phyloP scores from a whole-genome alignment of 2,797 vertebrate genomes.

The Calcarius lapponicus region DNA sequence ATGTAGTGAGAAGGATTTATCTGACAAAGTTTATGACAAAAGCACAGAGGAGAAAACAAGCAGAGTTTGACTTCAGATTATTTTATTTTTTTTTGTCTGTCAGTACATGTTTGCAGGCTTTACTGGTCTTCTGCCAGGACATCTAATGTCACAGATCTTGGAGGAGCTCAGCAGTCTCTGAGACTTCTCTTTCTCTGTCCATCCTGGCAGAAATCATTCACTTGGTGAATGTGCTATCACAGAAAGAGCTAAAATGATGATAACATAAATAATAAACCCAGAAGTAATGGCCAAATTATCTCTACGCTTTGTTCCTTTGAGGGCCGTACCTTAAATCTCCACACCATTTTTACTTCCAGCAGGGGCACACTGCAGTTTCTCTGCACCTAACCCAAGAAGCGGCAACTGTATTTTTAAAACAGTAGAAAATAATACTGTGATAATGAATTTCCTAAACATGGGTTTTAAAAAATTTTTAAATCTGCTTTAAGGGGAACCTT shows the following conservation, averaged over 20 bases:
- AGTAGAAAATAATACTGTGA: neutral
- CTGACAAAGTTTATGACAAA: neutral
- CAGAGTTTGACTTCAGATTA: neutral
- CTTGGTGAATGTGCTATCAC: too few relatives aligned
- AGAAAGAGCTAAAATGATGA: neutral
- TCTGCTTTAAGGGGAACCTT: neutral
- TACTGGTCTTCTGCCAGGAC: neutral
- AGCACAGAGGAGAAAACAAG: neutral
- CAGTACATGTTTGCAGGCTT: neutral
- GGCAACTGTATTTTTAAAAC: neutral
- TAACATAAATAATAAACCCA: neutral
- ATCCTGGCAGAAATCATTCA: too few relatives aligned
- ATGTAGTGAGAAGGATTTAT: neutral
- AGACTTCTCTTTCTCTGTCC: neutral
- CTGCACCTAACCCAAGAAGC: neutral
- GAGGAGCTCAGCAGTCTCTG: neutral
- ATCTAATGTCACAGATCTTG: neutral
- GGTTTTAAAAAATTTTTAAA: neutral
- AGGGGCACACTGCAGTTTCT: neutral
- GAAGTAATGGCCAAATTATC: neutral
- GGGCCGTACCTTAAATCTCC: neutral
- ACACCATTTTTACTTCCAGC: neutral
- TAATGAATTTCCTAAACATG: neutral
- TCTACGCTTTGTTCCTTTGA: neutral
- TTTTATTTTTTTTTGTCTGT: neutral